Percentiles rank a stretch among this genome's conserved stretches.
phyloP scores from a whole-genome alignment of 2,113 vertebrate species.

The Lucifuga dentata region DNA sequence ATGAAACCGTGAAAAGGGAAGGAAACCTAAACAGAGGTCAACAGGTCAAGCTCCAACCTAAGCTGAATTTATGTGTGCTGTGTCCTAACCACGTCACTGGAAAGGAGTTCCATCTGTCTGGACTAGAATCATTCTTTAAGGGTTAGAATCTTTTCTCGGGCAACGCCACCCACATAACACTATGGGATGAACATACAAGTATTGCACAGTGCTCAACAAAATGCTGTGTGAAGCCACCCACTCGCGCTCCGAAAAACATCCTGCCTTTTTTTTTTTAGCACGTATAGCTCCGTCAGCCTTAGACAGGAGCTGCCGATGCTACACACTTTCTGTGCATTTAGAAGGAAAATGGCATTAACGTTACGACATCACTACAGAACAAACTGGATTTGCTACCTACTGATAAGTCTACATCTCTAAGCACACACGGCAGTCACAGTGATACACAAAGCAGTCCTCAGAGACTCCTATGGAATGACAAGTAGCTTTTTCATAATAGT shows the following conservation, averaged over 20 bases:
- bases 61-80: conserved; percentile 80
- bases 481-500: conserved; percentile 96
- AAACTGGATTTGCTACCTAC: conserved; percentile 92
- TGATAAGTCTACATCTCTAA: conserved; percentile 97
- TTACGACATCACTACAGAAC: conserved; percentile 95
- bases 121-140: conserved; percentile 41
- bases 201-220: conserved; percentile 98
- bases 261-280: conserved; percentile 61
- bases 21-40: conserved; percentile 66
- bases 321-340: conserved; percentile 85
- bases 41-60: conserved; percentile 67
- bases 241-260: conserved; percentile 58
- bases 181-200: conserved; percentile 81
- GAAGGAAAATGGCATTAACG: conserved; percentile 90
- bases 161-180: conserved; percentile 69
- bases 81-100: conserved; percentile 73
- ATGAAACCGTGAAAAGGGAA: conserved; percentile 55
- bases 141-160: conserved; percentile 42
- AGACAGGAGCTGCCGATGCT: conserved; percentile 83
- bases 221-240: conserved; percentile 89
- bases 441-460: conserved; percentile 98
- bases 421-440: conserved; percentile 99
- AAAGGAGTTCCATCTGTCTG: conserved; percentile 59
- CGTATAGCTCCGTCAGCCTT: conserved; percentile 81
- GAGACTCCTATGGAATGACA: conserved; percentile 98